Conservation (phyloP, 2,113 vertebrate species). For the Prunella himalayana region DNA sequence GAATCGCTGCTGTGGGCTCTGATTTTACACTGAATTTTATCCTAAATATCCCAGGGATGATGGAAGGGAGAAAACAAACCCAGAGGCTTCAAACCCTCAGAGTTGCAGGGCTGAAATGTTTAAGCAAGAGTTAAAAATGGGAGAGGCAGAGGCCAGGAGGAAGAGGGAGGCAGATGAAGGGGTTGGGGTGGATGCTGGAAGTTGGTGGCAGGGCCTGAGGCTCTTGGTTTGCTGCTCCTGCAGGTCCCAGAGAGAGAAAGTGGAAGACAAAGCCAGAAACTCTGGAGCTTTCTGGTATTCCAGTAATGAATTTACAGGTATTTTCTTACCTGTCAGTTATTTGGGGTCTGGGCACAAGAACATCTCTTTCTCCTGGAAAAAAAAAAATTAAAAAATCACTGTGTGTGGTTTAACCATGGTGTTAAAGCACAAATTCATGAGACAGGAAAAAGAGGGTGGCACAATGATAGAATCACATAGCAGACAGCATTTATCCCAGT, state of each 20-base stretch:
- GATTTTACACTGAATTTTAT: neutral
- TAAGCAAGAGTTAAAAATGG: neutral
- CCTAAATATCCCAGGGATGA: neutral
- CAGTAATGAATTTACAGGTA: neutral
- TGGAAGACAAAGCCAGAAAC: neutral
- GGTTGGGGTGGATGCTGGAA: neutral
- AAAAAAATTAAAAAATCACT: no score
- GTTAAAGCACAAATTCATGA: neutral
- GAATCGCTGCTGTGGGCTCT: neutral
- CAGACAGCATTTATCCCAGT: neutral
- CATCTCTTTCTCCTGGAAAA: neutral
- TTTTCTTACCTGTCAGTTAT: neutral
- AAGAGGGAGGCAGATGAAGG: no score
- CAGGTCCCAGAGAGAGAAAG: neutral
- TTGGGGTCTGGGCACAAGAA: neutral
- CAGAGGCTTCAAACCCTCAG: rapidly evolving
- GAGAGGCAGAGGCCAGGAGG: neutral
- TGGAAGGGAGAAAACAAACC: neutral
- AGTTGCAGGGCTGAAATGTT: neutral
- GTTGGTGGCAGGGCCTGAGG: neutral
- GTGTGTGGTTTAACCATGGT: neutral
- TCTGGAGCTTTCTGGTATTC: neutral
- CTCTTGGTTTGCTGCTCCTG: neutral
- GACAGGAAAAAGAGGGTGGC: neutral
- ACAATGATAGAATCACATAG: rapidly evolving